Evolutionary conservation across 2,797 vertebrate genomes (phyloP).

Genomic region (Dipus sagitta): DNA sequence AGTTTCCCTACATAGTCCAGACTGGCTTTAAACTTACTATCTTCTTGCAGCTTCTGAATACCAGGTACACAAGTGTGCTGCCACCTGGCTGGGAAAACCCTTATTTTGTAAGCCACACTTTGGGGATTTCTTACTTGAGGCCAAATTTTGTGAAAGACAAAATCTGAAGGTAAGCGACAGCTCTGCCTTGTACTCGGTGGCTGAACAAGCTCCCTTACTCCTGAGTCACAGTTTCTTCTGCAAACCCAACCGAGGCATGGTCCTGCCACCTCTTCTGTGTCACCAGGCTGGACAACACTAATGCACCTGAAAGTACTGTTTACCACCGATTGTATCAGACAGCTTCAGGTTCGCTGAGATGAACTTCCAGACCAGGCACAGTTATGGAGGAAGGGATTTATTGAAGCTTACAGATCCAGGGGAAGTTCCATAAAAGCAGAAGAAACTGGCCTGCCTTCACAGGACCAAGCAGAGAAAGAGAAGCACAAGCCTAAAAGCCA

Average conservation of each 20-base stretch:
- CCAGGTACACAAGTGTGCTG: neutral
- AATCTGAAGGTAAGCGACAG: neutral
- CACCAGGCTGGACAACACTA: neutral
- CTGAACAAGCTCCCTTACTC: conserved; percentile 18
- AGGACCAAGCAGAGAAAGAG: too few relatives aligned
- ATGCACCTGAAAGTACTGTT: conserved; percentile 12
- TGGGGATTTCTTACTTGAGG: neutral
- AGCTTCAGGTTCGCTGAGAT: too few relatives aligned
- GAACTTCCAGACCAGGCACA: too few relatives aligned
- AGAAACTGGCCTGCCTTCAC: too few relatives aligned
- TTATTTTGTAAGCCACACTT: neutral
- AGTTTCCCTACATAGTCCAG: neutral
- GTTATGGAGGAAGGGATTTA: too few relatives aligned
- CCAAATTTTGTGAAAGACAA: neutral
- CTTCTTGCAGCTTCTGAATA: neutral
- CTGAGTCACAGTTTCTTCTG: conserved; percentile 5
- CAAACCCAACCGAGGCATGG: neutral
- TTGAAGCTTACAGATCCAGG: too few relatives aligned
- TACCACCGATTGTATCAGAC: too few relatives aligned
- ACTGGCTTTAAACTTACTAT: neutral
- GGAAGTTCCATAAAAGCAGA: too few relatives aligned
- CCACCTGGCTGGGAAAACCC: neutral
- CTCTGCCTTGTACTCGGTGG: neutral
- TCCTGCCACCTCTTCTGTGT: neutral
- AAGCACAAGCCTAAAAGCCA: too few relatives aligned